Evolutionary conservation across 2,888 invertebrate species (phyloP).

Genomic region (Smittia aterrima): DNA sequence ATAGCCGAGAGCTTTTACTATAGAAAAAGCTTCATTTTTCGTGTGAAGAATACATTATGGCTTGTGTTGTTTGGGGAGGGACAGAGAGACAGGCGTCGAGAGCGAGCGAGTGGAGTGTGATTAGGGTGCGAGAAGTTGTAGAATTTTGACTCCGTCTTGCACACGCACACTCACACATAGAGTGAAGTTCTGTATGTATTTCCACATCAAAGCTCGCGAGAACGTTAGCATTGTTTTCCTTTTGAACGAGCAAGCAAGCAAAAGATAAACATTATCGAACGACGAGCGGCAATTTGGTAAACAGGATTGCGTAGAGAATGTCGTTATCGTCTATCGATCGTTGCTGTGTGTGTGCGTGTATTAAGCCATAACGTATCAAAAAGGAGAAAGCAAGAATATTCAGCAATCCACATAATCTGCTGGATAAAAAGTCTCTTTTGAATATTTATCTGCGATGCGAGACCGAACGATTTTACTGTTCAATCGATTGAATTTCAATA

Average conservation of each 20-base stretch:
- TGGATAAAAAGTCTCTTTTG: no score
- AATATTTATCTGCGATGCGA: no score
- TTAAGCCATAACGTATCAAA: neutral
- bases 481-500: no score
- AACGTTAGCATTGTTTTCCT: neutral
- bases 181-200: neutral
- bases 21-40: conserved; percentile 21
- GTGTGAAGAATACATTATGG: conserved; percentile 9
- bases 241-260: neutral
- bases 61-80: no score
- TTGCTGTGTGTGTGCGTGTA: neutral
- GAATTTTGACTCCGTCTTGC: neutral
- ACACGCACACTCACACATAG: neutral
- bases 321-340: neutral
- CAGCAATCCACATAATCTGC: neutral
- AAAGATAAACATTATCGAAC: conserved; percentile 8
- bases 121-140: neutral
- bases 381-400: neutral
- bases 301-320: neutral
- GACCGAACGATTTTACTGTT: no score
- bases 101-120: neutral
- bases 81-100: no score
- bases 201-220: neutral
- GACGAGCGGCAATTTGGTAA: neutral
- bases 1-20: conserved; percentile 24